These are phyloP conservation scores for Brachypterus glaber DNA, from an alignment of 2,888 invertebrate species.

Conservation along the genomic window DNA sequence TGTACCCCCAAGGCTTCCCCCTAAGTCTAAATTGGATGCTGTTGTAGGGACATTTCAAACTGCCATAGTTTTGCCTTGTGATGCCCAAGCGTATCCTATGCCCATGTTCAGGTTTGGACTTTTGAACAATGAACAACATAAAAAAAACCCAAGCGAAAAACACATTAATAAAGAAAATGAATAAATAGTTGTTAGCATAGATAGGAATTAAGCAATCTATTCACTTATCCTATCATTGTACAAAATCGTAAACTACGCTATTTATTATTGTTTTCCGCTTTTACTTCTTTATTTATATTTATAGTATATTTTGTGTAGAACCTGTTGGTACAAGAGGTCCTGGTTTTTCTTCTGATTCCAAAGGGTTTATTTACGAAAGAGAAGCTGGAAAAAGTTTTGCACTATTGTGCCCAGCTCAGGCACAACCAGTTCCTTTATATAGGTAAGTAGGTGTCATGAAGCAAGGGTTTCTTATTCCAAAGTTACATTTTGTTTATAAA, in stretches of 20 bases:
- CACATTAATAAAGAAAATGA: too few relatives aligned
- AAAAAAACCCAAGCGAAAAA: too few relatives aligned
- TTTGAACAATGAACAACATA: too few relatives aligned
- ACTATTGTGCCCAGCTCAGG: slow-evolving; percentile 48
- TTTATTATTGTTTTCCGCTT: neutral
- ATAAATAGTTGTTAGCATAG: too few relatives aligned
- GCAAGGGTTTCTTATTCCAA: too few relatives aligned
- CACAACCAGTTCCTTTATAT: slow-evolving; percentile 55
- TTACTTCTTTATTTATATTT: slow-evolving; percentile 7
- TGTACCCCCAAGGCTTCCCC: slow-evolving; percentile 40
- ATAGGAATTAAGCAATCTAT: too few relatives aligned
- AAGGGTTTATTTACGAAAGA: slow-evolving; percentile 42
- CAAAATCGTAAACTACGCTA: too few relatives aligned
- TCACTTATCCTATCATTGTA: too few relatives aligned
- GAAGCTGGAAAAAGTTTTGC: slow-evolving; percentile 37
- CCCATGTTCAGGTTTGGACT: slow-evolving; percentile 39
- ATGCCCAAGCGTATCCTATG: slow-evolving; percentile 53
- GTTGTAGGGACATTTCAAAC: slow-evolving; percentile 17
- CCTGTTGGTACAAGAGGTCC: slow-evolving; percentile 48
- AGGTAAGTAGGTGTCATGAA: slow-evolving; percentile 47
- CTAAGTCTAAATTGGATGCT: slow-evolving; percentile 36
- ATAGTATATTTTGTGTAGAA: slow-evolving; percentile 35
- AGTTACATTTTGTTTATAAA: too few relatives aligned
- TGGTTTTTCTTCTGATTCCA: slow-evolving; percentile 40
- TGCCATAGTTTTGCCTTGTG: slow-evolving; percentile 39